phyloP scores from a whole-genome alignment of 2,888 invertebrate species.

The Drosophila parthenogenetica region DNA sequence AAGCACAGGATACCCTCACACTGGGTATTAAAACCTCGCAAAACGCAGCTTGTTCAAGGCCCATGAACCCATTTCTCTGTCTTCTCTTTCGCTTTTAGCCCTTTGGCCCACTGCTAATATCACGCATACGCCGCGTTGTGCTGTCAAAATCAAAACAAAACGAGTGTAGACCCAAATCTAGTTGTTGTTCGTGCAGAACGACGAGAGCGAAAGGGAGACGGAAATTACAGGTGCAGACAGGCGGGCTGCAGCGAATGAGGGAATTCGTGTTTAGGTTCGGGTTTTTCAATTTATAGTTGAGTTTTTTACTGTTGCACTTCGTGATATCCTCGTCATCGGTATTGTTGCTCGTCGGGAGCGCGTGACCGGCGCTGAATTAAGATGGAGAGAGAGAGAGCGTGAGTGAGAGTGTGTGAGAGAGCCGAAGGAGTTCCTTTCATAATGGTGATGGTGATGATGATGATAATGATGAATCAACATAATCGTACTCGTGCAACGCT shows the following conservation, averaged over 20 bases:
- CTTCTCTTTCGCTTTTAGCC: not conserved
- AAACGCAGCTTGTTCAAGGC: conserved; percentile 51
- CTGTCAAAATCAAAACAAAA: conserved; percentile 70
- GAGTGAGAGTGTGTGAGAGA: conserved; percentile 19
- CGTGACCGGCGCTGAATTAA: conserved; percentile 61
- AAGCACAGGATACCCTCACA: no score
- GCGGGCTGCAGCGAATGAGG: no score
- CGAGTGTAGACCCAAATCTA: conserved; percentile 54
- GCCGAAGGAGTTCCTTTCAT: conserved; percentile 66
- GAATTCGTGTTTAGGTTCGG: conserved; percentile 25
- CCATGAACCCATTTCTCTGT: not conserved
- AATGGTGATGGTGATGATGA: conserved; percentile 30
- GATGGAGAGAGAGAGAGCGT: conserved; percentile 17
- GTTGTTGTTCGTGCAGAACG: conserved; percentile 28
- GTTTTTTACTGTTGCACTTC: conserved; percentile 48
- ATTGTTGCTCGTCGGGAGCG: conserved; percentile 52
- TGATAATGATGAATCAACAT: conserved; percentile 58
- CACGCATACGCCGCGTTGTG: conserved; percentile 72
- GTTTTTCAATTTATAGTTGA: conserved; percentile 9
- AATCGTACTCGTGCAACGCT: conserved; percentile 63
- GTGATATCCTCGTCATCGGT: conserved; percentile 57
- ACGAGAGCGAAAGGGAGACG: not conserved
- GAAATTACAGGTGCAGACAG: not conserved
- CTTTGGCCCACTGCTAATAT: conserved; percentile 35
- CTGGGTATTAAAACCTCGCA: not conserved